Evolutionary conservation across 2,888 invertebrate species (phyloP).

Genomic region (Endomychus coccineus): DNA sequence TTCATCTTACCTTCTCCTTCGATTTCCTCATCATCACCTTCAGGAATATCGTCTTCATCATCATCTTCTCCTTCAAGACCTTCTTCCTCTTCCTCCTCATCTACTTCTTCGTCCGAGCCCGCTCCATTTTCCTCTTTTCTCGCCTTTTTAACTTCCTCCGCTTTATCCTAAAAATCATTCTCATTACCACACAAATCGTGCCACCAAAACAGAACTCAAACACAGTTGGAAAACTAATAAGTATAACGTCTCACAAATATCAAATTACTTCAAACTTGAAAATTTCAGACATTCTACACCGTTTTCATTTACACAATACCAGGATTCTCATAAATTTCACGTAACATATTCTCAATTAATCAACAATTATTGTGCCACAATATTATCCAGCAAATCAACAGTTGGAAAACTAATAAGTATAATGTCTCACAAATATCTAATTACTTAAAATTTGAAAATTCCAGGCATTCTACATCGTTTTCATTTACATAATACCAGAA

Average conservation of each 20-base stretch:
- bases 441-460: neutral
- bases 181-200: too few species aligned
- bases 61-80: slow-evolving; percentile 42
- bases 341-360: too few species aligned
- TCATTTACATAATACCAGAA: neutral
- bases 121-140: slow-evolving; percentile 75
- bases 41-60: slow-evolving; percentile 43
- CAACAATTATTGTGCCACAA: too few species aligned
- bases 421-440: neutral
- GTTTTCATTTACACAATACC: neutral
- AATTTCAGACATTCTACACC: neutral
- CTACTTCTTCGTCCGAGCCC: slow-evolving; percentile 55
- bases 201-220: too few species aligned
- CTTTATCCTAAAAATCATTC: slow-evolving; percentile 57
- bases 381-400: too few species aligned
- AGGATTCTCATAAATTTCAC: too few species aligned
- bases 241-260: neutral
- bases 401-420: neutral
- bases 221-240: neutral
- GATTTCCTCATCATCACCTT: slow-evolving; percentile 43
- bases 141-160: slow-evolving; percentile 68
- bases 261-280: neutral
- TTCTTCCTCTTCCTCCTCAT: slow-evolving; percentile 53
- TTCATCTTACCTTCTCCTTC: slow-evolving; percentile 43
- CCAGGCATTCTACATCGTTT: neutral